These are phyloP conservation scores for Therioaphis trifolii DNA, from an alignment of 2,888 invertebrate species.

Conservation along the genomic window DNA sequence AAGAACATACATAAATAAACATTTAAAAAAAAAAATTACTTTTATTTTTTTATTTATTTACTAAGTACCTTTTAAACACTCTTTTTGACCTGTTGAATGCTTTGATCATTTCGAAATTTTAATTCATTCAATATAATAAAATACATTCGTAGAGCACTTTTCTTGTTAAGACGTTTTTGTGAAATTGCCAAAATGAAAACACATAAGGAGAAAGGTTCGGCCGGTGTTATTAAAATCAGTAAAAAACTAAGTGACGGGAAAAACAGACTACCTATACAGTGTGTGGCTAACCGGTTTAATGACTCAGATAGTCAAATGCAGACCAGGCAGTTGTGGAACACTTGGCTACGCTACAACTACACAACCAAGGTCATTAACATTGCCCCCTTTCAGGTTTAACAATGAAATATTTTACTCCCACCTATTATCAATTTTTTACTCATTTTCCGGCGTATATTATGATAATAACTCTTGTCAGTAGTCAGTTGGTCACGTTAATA, in stretches of 20 bases:
- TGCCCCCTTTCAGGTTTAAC: constrained; percentile 41
- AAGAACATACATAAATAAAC: too few relatives aligned
- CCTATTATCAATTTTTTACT: constrained; percentile 49
- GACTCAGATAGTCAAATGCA: constrained; percentile 60
- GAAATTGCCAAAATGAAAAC: constrained; percentile 34
- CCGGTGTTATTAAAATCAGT: neutral
- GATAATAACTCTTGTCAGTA: neutral
- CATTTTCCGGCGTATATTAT: neutral
- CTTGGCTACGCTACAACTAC: constrained; percentile 10
- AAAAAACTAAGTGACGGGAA: constrained; percentile 47
- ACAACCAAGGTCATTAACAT: constrained; percentile 61
- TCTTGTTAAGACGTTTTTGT: neutral
- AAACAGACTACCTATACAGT: constrained; percentile 28
- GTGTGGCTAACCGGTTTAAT: constrained; percentile 60
- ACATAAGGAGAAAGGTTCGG: constrained; percentile 39
- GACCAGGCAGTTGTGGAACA: constrained; percentile 45
- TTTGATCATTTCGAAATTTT: constrained; percentile 58
- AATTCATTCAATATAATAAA: neutral
- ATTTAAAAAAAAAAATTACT: neutral
- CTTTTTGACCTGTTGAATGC: constrained; percentile 58
- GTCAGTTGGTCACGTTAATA: neutral
- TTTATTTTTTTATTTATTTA: neutral
- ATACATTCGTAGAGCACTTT: neutral
- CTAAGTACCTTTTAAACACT: constrained; percentile 55
- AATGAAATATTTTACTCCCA: constrained; percentile 57